Percentiles rank a stretch among this genome's conserved stretches.
These are phyloP conservation scores for Epinotia brunnichana DNA, from an alignment of 2,888 invertebrate species.

Conservation along the genomic window DNA sequence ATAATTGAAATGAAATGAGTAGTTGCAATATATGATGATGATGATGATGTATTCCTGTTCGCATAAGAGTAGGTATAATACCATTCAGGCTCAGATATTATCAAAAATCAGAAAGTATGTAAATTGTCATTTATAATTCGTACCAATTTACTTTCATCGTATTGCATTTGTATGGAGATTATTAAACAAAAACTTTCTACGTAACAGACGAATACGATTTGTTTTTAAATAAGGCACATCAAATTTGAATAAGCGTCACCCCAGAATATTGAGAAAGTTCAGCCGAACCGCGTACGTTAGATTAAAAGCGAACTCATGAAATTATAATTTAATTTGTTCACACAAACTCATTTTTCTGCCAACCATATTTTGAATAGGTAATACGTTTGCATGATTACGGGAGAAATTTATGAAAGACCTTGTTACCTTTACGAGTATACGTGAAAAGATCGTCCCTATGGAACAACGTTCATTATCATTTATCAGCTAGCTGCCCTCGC, in stretches of 20 bases:
- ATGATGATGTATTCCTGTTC: no score
- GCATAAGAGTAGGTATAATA: no score
- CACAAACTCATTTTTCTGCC: conserved; percentile 56
- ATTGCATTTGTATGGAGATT: conserved; percentile 7
- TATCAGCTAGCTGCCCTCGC: no score
- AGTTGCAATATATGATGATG: no score
- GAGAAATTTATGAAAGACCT: conserved; percentile 51
- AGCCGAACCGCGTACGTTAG: conserved; percentile 52
- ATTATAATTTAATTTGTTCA: conserved; percentile 80
- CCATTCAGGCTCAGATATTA: no score
- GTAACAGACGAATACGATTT: conserved; percentile 22
- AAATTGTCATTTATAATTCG: no score
- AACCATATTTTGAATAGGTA: conserved; percentile 58
- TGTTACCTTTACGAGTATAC: conserved; percentile 19
- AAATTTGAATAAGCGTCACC: conserved; percentile 58
- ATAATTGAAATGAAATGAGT: no score
- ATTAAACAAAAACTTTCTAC: conserved; percentile 4
- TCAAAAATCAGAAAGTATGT: no score
- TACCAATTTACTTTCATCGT: neutral
- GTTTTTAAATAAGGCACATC: conserved; percentile 45
- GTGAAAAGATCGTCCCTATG: neutral
- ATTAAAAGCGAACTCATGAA: conserved; percentile 78
- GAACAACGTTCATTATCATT: neutral
- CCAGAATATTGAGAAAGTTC: conserved; percentile 62
- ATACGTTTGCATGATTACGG: conserved; percentile 56